phyloP scores from a whole-genome alignment of 2,797 vertebrate species.

The Naso thynnoides region DNA sequence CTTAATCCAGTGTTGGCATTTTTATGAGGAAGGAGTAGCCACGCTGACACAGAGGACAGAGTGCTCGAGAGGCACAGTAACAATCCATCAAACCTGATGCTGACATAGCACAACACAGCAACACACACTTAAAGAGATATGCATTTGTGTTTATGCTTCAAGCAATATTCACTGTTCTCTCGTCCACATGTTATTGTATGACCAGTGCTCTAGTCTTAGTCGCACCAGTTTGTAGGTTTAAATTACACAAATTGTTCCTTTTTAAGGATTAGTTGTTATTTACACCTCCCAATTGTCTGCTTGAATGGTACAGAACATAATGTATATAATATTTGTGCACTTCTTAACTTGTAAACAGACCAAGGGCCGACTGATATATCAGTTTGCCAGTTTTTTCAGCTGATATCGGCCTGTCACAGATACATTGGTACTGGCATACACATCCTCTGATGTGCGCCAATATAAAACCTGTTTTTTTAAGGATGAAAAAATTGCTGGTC shows the following conservation, averaged over 20 bases:
- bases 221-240: not conserved
- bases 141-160: slow-evolving; percentile 15
- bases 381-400: too few species aligned
- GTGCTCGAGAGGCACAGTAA: slow-evolving; percentile 46
- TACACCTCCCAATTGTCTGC: too few species aligned
- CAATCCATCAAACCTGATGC: slow-evolving; percentile 73
- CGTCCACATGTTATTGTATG: slow-evolving; percentile 5
- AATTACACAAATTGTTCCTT: not conserved
- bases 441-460: too few species aligned
- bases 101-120: slow-evolving; percentile 69
- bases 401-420: too few species aligned
- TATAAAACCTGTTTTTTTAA: too few species aligned
- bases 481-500: too few species aligned
- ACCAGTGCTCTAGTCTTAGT: not conserved
- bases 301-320: too few species aligned
- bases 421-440: too few species aligned
- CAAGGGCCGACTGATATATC: too few species aligned
- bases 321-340: too few species aligned
- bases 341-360: too few species aligned
- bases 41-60: slow-evolving; percentile 54
- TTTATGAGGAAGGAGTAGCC: slow-evolving; percentile 78
- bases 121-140: slow-evolving; percentile 61
- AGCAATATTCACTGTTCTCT: slow-evolving; percentile 9
- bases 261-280: not conserved
- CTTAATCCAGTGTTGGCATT: slow-evolving; percentile 78